Evolutionary conservation across 2,888 invertebrate species (phyloP).

Genomic region (Ophioninae sp.): DNA sequence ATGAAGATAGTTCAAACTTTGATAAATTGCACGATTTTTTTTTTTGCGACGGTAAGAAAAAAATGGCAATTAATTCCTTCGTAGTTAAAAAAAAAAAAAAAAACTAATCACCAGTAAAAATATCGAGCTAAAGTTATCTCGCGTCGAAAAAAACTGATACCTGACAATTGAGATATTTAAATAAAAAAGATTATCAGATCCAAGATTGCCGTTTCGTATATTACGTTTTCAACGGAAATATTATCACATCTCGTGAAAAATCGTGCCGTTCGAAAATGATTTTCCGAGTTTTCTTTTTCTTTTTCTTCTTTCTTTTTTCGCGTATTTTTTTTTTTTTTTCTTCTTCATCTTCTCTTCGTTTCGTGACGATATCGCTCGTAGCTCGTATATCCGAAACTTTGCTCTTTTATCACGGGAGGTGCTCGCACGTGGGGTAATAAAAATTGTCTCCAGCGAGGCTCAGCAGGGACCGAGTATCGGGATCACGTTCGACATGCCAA

Average conservation of each 20-base stretch:
- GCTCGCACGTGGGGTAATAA: conserved; percentile 26
- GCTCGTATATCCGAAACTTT: conserved; percentile 19
- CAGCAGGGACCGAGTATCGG: conserved; percentile 33
- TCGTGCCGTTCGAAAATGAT: neutral
- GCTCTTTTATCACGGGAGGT: conserved; percentile 28
- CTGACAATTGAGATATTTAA: neutral
- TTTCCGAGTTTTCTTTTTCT: neutral
- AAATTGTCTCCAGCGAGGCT: conserved; percentile 25
- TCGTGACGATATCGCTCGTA: neutral
- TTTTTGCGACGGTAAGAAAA: too few species aligned
- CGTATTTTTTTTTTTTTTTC: neutral
- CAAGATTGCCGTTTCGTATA: neutral
- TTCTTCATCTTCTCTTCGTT: too few species aligned
- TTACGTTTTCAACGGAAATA: neutral
- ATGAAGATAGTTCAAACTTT: neutral
- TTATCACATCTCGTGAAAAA: neutral
- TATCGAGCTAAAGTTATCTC: neutral
- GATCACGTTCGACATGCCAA: conserved; percentile 49
- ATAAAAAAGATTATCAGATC: neutral
- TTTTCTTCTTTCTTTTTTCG: too few species aligned
- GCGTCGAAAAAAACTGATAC: neutral
- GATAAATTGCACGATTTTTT: neutral
- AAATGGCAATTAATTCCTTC: too few species aligned
- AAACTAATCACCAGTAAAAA: neutral
- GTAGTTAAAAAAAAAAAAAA: neutral